Evolutionary conservation across 1,140 invertebrate species (phyloP).

Genomic region (Aethina tumida): DNA sequence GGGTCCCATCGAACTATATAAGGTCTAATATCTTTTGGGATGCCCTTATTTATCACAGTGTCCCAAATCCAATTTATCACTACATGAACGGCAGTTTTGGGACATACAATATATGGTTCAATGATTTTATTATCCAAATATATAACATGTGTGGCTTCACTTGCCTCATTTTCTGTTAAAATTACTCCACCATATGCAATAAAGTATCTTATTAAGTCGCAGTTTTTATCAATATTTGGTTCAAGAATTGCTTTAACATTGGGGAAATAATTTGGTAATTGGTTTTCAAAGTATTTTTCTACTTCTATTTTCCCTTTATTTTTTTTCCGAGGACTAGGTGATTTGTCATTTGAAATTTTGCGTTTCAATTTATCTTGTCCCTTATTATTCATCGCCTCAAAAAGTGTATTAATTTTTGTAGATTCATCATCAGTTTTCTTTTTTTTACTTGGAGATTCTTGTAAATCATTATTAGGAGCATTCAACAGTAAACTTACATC

Average conservation of each 20-base stretch:
- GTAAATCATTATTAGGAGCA: constrained; percentile 25
- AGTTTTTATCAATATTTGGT: constrained; percentile 7
- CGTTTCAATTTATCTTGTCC: not conserved
- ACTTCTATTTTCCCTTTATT: not conserved
- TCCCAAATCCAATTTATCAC: constrained; percentile 42
- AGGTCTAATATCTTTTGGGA: constrained; percentile 33
- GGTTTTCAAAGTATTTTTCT: constrained; percentile 9
- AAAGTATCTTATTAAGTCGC: constrained; percentile 37
- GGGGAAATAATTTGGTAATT: constrained; percentile 39
- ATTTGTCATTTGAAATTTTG: not conserved
- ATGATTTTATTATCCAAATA: constrained; percentile 36
- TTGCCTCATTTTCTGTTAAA: constrained; percentile 32
- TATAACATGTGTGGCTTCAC: constrained; percentile 40
- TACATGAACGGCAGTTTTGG: constrained; percentile 38
- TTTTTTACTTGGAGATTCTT: constrained; percentile 4
- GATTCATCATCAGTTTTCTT: constrained; percentile 5
- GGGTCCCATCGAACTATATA: constrained; percentile 37
- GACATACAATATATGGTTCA: constrained; percentile 29
- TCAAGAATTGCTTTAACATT: constrained; percentile 18
- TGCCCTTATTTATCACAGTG: constrained; percentile 37
- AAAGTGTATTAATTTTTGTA: too few relatives aligned
- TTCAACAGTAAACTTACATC: constrained; percentile 52
- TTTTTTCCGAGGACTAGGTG: not conserved
- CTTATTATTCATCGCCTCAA: not conserved
- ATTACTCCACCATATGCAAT: constrained; percentile 41